phyloP scores from a whole-genome alignment of 2,888 invertebrate genomes.

The Lottia gigantea region DNA sequence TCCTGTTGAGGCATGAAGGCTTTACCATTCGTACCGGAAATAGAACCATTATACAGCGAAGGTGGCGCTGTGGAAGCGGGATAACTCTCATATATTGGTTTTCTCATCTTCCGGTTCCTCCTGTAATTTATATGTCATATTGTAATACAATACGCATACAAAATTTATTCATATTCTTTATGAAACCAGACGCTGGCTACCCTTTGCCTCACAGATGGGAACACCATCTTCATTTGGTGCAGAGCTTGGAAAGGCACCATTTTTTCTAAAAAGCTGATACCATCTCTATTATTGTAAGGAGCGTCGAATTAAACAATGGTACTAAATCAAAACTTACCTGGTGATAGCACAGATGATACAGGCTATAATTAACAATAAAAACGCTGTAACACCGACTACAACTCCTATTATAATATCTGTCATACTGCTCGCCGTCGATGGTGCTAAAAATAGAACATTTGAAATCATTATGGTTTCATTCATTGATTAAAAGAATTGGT shows the following conservation, averaged over 20 bases:
- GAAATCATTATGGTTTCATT: too few relatives aligned
- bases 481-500: too few relatives aligned
- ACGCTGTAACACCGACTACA: slow-evolving; percentile 16
- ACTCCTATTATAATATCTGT: slow-evolving; percentile 16
- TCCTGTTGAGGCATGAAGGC: background rate
- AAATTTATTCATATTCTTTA: too few relatives aligned
- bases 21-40: background rate
- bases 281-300: too few relatives aligned
- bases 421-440: slow-evolving; percentile 8
- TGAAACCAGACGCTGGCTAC: too few relatives aligned
- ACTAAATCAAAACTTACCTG: background rate
- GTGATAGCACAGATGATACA: slow-evolving; percentile 7
- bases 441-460: slow-evolving; percentile 2
- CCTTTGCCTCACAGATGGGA: too few relatives aligned
- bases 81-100: background rate
- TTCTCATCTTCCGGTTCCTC: background rate
- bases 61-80: slow-evolving; percentile 3
- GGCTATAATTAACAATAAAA: slow-evolving; percentile 12
- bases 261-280: too few relatives aligned
- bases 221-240: too few relatives aligned
- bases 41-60: background rate
- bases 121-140: background rate
- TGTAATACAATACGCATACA: too few relatives aligned
- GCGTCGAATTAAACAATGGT: too few relatives aligned
- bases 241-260: too few relatives aligned